Percentiles rank a stretch among this genome's conserved stretches.
Evolutionary conservation across 2,797 vertebrate genomes (phyloP).

Genomic region (Apodemus agrarius): DNA sequence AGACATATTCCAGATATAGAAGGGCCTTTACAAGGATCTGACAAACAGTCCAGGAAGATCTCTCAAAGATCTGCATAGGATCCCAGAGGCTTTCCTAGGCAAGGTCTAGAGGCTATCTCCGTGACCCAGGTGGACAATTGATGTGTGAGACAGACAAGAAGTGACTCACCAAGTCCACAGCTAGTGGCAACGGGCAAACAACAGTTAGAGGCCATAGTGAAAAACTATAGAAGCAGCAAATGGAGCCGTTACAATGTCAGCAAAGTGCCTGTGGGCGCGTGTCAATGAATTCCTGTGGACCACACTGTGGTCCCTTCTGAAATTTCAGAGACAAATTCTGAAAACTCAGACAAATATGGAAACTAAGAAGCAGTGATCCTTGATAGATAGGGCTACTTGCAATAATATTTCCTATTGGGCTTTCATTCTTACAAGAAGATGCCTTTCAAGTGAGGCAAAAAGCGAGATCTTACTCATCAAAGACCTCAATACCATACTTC

Average conservation of each 20-base stretch:
- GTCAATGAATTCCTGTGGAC: background rate
- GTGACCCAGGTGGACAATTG: background rate
- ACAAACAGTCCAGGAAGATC: background rate
- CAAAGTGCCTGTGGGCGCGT: background rate
- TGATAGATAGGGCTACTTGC: rapidly evolving
- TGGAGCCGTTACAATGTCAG: background rate
- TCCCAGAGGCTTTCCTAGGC: background rate
- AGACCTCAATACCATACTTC: background rate
- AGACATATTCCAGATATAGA: background rate
- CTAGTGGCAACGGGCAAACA: background rate
- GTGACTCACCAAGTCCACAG: background rate
- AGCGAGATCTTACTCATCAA: background rate
- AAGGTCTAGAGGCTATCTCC: background rate
- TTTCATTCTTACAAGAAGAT: background rate
- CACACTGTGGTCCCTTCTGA: no score
- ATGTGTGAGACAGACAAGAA: background rate
- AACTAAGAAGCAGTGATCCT: background rate
- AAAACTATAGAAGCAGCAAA: background rate
- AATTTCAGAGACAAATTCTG: background rate
- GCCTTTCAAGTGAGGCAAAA: background rate
- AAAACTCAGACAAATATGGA: background rate
- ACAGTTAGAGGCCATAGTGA: background rate
- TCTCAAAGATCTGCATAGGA: no score
- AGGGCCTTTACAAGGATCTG: no score
- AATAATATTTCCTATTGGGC: background rate